Evolutionary conservation across 2,113 vertebrate species (phyloP), one percentile per base, ranked within the genome.

Genomic region (Nicator chloris): DNA sequence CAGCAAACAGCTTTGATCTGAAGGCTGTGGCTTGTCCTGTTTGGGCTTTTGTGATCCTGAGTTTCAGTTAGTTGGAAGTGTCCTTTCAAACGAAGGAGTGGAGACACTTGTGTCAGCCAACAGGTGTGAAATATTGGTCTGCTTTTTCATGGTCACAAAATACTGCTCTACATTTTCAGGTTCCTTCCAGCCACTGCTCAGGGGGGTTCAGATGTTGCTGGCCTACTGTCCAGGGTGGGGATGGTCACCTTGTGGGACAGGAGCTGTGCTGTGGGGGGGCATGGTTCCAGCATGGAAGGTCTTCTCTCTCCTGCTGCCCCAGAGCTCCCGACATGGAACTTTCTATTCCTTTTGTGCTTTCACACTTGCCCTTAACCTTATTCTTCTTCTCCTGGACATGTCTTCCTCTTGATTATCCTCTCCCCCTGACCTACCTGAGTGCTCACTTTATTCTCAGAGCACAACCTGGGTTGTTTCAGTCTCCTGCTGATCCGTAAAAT

Each of bases 241-340:
- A 40, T 73, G 47, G 17, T 63, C 56, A 66, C 72, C 83, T 73
- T n/a, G 13, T 40, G 1, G 53, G n/a, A 49, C 2, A 11, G 57
- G 66, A 79, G 56, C 47, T 79, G 26, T 61, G 75, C 40, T 23
- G 31, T 6, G 30, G 79, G 44, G 79, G 15, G 44, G n/a, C 1
- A 2, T 65, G 56, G 35, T 92, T 88, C 66, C 49, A 86, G 45
- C 45, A 22, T 0, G 14, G 33, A 72, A 77, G 3, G 7, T 73
- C 26, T 76, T 82, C 53, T n/a, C 71, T 16, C 40, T 57, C 50
- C 45, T 65, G 37, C 81, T 89, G n/a, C 40, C 27, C 40, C 2
- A 5, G 37, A 47, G 44, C 66, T 80, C 1, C 1, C 4, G 0
- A 11, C n/a, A 5, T 27, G 7, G 0, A 0, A 64, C 59, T 65